Evolutionary conservation across 2,888 invertebrate genomes (phyloP), one percentile per base, ranked within the genome.

Genomic region (Ichneumoninae sp.): DNA sequence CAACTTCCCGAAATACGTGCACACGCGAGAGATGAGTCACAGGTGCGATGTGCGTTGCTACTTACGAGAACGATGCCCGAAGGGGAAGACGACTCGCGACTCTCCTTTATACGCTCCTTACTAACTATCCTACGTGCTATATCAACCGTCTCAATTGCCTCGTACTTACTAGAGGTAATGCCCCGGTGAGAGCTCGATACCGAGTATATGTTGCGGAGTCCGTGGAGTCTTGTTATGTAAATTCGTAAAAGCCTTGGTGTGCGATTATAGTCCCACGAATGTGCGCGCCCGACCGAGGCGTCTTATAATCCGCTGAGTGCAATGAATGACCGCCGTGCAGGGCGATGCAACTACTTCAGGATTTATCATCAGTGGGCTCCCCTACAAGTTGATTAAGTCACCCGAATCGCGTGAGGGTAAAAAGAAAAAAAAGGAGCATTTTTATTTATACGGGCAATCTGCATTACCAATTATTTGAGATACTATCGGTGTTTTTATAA

Each of bases 171-270:
- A 57, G 44, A 22, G 54, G 26, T 57, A 57, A 73, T 73, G 60
- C 60, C 44, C n/a, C 16, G 26, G 26, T 26, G 73, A 73, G 26
- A 73, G n/a, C 57, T 57, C 57, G 57, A 26, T 22, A 57, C 22
- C 52, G 54, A 70, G 30, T 13, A 30, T 26, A 57, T 22, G 60
- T n/a, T 26, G 19, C 44, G 36, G 22, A 36, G 40, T 26, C 40
- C 40, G 40, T 40, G 33, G 54, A 71, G 60, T 40, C 44, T 73
- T 73, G 73, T 73, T 47, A 73, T 73, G 73, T 57, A 73, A 73
- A 73, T 73, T 40, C 30, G n/a, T 26, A 73, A 40, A 60, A 13
- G 26, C 47, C 16, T 8, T 57, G 54, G 26, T 22, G 54, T n/a
- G n/a, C 57, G 73, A 60, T 57, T 57, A 73, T 73, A 44, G 40